A percentile compares a stretch with the other conserved stretches of the same genome.
These are phyloP conservation scores for Egretta garzetta DNA, from an alignment of 2,113 vertebrate genomes.

Conservation along the genomic window DNA sequence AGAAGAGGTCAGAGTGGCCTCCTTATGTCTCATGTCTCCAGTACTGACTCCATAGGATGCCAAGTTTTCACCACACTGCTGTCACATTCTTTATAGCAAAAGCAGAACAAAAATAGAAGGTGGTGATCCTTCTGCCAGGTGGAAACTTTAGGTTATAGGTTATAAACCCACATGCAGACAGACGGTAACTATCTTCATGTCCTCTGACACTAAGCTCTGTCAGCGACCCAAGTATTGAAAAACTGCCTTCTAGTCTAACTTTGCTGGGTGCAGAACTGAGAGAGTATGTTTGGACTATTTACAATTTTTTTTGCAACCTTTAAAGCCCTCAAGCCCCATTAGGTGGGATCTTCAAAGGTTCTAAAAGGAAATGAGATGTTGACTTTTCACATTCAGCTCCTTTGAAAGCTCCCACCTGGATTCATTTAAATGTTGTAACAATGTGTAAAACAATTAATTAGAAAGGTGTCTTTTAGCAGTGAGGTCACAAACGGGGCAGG, in stretches of 20 bases:
- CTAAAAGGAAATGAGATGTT: background rate
- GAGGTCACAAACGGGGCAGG: background rate
- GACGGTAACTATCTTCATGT: background rate
- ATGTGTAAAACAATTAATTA: background rate
- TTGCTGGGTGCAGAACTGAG: background rate
- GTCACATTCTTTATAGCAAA: background rate
- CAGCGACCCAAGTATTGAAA: background rate
- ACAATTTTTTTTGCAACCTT: background rate
- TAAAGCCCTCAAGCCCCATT: background rate
- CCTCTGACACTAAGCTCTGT: background rate
- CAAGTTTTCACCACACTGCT: background rate
- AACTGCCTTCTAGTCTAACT: background rate
- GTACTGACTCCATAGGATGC: background rate
- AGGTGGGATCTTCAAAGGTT: background rate
- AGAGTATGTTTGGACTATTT: background rate
- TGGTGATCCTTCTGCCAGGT: background rate
- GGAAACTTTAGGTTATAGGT: background rate
- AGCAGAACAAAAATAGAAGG: background rate
- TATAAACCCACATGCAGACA: background rate
- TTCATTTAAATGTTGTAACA: background rate
- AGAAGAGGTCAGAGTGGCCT: background rate
- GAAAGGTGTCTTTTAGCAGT: background rate
- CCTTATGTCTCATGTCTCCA: background rate
- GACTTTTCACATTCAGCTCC: background rate
- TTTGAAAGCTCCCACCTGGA: background rate